Base-by-base conservation (phyloP, 2,888 invertebrate genomes). In the Mimumesa dahlbomi region DNA sequence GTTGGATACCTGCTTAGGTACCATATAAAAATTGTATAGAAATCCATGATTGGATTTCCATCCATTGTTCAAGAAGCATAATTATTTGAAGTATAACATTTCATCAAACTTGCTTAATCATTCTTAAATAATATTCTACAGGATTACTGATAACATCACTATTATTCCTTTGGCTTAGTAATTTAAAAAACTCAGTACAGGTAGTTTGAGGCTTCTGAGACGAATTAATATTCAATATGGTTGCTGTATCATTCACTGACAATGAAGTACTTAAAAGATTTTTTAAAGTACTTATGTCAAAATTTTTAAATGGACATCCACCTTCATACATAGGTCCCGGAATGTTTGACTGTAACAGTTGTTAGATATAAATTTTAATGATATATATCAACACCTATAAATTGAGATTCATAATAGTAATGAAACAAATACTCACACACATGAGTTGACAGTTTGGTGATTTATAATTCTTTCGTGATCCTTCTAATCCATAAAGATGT, bases 401-500 rank as follows among this genome's bases (percentile, higher is more conserved):
- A n/a, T n/a, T n/a, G n/a, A n/a, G n/a, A n/a, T n/a, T n/a, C n/a
- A n/a, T n/a, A n/a, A n/a, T n/a, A n/a, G n/a, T n/a, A n/a, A n/a
- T n/a, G n/a, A n/a, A 13, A 6, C n/a, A 14, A 54, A 13, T 9
- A 9, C 88, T 89, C 79, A 93, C 93, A 88, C 94, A 93, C 46
- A 94, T 91, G 56, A 90, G 83, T 14, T 88, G 80, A 82, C 94
- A 95, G 70, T 90, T 91, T 40, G 92, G 92, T 13, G 92, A 92
- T 42, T 89, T 87, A 79, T 94, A 94, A 79, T 90, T 91, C 79
- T 91, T 93, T 74, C 92, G 90, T n/a, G 91, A 89, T 2, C 95
- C 94, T 88, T 94, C 94, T 49, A 94, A 88, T 0, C 94, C 94
- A 90, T 94, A 95, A 88, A 94, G 90, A 82, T 95, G 94, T 66